phyloP scores from a whole-genome alignment of 2,113 vertebrate genomes.

The Glaucomys volans region DNA sequence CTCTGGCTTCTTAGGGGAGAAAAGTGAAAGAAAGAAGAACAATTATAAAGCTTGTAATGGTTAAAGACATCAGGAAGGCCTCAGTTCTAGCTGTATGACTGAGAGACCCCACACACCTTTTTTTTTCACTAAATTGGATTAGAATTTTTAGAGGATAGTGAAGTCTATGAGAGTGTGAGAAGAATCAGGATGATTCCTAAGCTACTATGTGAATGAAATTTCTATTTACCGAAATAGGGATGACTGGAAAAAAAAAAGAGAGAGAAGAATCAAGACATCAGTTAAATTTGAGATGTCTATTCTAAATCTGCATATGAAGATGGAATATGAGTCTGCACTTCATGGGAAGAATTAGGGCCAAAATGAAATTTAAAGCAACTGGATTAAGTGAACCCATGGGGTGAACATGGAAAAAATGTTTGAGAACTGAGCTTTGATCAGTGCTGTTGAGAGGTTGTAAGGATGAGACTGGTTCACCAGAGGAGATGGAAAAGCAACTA shows the following conservation, averaged over 20 bases:
- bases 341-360: background rate
- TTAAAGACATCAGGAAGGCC: background rate
- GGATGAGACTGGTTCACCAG: background rate
- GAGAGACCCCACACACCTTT: background rate
- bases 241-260: background rate
- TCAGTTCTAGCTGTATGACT: background rate
- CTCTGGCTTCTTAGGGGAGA: background rate
- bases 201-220: background rate
- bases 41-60: background rate
- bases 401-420: background rate
- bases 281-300: background rate
- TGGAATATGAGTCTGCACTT: background rate
- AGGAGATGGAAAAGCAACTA: background rate
- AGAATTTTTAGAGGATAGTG: background rate
- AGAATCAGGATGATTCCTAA: background rate
- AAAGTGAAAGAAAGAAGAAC: background rate
- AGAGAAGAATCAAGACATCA: background rate
- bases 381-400: background rate
- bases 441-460: background rate
- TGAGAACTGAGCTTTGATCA: background rate
- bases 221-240: background rate
- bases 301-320: background rate
- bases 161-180: background rate
- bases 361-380: background rate
- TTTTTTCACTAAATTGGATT: background rate